Conservation (phyloP, 2,888 invertebrate species). For the Epinotia bilunana region DNA sequence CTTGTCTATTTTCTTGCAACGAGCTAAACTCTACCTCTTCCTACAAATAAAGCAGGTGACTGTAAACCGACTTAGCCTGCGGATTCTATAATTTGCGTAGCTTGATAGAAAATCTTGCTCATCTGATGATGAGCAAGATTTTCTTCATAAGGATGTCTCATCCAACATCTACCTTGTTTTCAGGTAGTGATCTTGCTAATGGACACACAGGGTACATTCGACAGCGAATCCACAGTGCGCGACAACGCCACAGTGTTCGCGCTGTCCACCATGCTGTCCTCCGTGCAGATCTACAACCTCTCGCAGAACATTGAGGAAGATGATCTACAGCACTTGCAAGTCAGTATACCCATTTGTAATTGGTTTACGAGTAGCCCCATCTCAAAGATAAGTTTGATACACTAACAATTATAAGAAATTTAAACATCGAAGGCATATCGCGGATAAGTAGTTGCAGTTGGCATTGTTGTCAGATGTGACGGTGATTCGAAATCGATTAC, state of each 20-base stretch:
- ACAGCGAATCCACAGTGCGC: constrained; percentile 98
- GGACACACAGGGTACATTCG: constrained; percentile 99
- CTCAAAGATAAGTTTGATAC: too few relatives aligned
- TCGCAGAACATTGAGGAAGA: constrained; percentile 99
- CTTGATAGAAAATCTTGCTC: too few relatives aligned
- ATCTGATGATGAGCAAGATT: too few relatives aligned
- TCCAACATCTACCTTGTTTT: constrained; percentile 36
- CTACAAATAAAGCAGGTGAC: too few relatives aligned
- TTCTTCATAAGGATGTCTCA: not conserved
- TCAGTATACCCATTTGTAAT: constrained; percentile 50
- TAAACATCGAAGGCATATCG: too few relatives aligned
- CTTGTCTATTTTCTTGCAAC: too few relatives aligned
- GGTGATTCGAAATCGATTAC: too few relatives aligned
- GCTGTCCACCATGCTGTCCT: constrained; percentile 98
- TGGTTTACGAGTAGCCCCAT: too few relatives aligned
- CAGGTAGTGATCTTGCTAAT: constrained; percentile 94
- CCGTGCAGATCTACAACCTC: constrained; percentile 98
- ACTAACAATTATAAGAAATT: too few relatives aligned
- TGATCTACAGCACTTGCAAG: constrained; percentile 97
- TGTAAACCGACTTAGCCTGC: not conserved
- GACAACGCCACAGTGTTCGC: constrained; percentile 99
- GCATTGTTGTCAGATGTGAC: too few relatives aligned
- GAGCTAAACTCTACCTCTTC: too few relatives aligned
- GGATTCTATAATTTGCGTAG: not conserved
- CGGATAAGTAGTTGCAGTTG: too few relatives aligned